Conservation (phyloP, 1,140 invertebrate species). For the Belonocnema kinseyi region DNA sequence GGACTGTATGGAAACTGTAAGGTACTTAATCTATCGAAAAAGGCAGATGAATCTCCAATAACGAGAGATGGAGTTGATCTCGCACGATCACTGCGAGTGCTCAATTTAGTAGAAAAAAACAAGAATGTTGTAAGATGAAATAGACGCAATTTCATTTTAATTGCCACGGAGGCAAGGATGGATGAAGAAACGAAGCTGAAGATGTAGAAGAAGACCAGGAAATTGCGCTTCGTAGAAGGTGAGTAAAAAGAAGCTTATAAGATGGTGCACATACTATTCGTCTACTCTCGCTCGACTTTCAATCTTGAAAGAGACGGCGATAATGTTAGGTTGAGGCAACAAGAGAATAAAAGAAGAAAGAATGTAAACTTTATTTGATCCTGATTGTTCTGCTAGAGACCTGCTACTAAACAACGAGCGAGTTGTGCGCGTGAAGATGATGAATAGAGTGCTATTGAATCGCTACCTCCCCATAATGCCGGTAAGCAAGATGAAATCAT, state of each 20-base stretch:
- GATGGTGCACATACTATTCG: constrained; percentile 33
- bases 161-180: constrained; percentile 47
- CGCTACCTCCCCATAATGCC: too few species aligned
- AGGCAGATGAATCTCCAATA: not conserved
- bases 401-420: too few species aligned
- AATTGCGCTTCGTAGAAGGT: constrained; percentile 35
- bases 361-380: constrained; percentile 51
- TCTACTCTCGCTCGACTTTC: constrained; percentile 15
- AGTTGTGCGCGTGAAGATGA: too few species aligned
- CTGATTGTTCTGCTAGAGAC: constrained; percentile 33
- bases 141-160: constrained; percentile 58
- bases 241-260: constrained; percentile 50
- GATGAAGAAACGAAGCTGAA: constrained; percentile 27
- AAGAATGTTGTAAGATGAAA: constrained; percentile 35
- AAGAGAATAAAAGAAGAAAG: constrained; percentile 48
- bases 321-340: constrained; percentile 30
- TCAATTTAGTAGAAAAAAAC: constrained; percentile 44
- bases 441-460: too few species aligned
- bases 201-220: constrained; percentile 50
- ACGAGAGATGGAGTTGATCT: not conserved
- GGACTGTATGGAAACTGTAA: not conserved
- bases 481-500: too few species aligned
- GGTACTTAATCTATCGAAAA: not conserved
- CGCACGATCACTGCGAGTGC: constrained; percentile 41
- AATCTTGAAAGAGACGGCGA: constrained; percentile 32